Conservation (phyloP, 2,888 invertebrate species). For the Latrodectus hesperus region DNA sequence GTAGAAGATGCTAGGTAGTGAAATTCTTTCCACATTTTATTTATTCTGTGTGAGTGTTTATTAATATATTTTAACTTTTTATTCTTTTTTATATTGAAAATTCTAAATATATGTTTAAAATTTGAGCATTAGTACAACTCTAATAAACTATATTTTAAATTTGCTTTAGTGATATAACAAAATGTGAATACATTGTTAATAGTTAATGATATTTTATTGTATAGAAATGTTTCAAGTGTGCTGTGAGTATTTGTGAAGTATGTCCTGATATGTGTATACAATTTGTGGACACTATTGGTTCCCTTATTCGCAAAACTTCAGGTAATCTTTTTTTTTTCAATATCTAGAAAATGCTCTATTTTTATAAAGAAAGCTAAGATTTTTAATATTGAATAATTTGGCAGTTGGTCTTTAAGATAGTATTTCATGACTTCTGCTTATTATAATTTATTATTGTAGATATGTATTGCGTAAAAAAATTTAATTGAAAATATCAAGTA, state of each 20-base stretch:
- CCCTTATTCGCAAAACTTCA: conserved; percentile 61
- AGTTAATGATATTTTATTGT: background rate
- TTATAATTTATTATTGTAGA: background rate
- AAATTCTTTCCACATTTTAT: too few relatives aligned
- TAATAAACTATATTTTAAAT: too few relatives aligned
- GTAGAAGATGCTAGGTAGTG: too few relatives aligned
- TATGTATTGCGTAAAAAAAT: too few relatives aligned
- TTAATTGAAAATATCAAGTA: too few relatives aligned
- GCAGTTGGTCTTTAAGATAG: background rate
- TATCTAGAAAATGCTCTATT: background rate
- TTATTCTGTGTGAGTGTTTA: too few relatives aligned
- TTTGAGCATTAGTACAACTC: too few relatives aligned
- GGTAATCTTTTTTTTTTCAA: conserved; percentile 13
- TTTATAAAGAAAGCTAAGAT: background rate
- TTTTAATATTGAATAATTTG: background rate
- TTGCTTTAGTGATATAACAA: too few relatives aligned
- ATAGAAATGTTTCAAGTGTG: conserved; percentile 79
- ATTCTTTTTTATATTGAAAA: too few relatives aligned
- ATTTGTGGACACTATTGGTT: conserved; percentile 78
- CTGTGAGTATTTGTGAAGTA: conserved; percentile 82
- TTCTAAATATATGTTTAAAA: too few relatives aligned
- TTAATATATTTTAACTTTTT: too few relatives aligned
- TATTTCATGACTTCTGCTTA: background rate
- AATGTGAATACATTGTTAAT: background rate
- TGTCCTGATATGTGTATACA: conserved; percentile 80